These are phyloP conservation scores for Ophioninae sp. DNA, from an alignment of 2,888 invertebrate species.

Conservation along the genomic window DNA sequence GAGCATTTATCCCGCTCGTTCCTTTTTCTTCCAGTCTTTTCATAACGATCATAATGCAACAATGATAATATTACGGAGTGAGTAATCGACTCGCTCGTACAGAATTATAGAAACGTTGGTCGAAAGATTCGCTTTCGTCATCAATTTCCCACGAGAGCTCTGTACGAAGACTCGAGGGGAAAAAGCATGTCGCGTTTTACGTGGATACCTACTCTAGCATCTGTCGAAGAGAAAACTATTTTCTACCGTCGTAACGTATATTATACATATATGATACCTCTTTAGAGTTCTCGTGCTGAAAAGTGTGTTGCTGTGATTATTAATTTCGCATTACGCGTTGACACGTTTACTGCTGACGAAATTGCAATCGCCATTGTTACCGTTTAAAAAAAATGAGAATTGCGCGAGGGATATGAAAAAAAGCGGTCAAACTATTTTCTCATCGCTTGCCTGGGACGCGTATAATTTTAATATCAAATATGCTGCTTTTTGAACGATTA, in stretches of 20 bases:
- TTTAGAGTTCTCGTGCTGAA: not conserved
- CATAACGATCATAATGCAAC: constrained; percentile 15
- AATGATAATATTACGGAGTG: constrained; percentile 23
- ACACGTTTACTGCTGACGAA: not conserved
- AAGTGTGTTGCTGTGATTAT: constrained; percentile 3
- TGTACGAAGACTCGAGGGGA: constrained; percentile 36
- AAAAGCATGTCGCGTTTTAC: constrained; percentile 50
- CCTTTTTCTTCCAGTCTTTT: constrained; percentile 10
- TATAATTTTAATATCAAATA: not conserved
- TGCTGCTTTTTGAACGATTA: not conserved
- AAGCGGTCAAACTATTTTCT: not conserved
- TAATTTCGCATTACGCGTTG: not conserved
- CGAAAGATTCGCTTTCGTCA: constrained; percentile 61
- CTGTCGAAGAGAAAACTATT: constrained; percentile 55
- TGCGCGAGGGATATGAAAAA: not conserved
- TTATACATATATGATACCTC: not conserved
- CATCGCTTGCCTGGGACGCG: not conserved
- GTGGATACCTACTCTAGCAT: constrained; percentile 30
- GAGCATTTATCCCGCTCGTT: constrained; percentile 3
- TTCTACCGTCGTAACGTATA: constrained; percentile 42
- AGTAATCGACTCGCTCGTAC: constrained; percentile 31
- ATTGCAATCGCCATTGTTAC: not conserved
- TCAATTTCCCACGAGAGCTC: constrained; percentile 57
- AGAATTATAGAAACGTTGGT: constrained; percentile 58
- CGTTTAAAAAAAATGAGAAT: not conserved